A percentile compares a stretch with the other conserved stretches of the same genome.
These are phyloP conservation scores for Pseudorhiza aurosa DNA, from an alignment of 30 jellyfish, hydroid and myxozoan genomes.

Conservation along the genomic window DNA sequence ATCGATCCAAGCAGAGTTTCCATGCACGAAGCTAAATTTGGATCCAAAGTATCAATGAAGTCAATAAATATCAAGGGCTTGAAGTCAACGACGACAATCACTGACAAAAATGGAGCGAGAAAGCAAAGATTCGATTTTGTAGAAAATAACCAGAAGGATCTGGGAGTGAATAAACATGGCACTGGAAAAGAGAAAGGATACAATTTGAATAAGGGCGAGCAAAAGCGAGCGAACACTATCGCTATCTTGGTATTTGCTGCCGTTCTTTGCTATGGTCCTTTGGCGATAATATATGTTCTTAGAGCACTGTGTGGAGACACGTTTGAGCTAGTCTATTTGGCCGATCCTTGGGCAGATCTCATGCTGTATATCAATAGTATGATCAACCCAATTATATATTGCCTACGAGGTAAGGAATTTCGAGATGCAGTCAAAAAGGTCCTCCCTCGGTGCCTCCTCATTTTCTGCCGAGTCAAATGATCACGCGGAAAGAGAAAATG, in stretches of 20 bases:
- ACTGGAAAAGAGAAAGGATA: neutral
- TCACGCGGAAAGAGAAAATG: no score
- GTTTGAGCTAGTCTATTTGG: slow-evolving; percentile 10
- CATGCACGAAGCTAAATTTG: no score
- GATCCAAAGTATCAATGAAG: no score
- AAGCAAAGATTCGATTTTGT: no score
- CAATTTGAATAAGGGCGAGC: neutral
- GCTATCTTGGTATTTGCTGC: slow-evolving; percentile 14
- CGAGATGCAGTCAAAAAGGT: slow-evolving; percentile 3
- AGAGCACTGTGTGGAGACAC: slow-evolving; percentile 44
- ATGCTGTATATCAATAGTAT: slow-evolving; percentile 29
- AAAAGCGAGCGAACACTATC: slow-evolving; percentile 21
- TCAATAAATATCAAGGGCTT: no score
- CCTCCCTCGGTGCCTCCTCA: neutral
- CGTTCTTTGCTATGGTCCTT: slow-evolving; percentile 42
- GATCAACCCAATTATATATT: slow-evolving; percentile 52
- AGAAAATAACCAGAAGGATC: no score
- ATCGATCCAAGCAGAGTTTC: no score
- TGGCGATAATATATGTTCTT: slow-evolving; percentile 7
- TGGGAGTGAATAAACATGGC: neutral
- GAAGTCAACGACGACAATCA: no score
- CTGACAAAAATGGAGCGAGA: no score
- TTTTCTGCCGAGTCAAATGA: neutral
- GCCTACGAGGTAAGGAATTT: slow-evolving; percentile 34
- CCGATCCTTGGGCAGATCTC: slow-evolving; percentile 59